Evolutionary conservation across 2,888 invertebrate species (phyloP).

Genomic region (Caenorhabditis macrosperma): DNA sequence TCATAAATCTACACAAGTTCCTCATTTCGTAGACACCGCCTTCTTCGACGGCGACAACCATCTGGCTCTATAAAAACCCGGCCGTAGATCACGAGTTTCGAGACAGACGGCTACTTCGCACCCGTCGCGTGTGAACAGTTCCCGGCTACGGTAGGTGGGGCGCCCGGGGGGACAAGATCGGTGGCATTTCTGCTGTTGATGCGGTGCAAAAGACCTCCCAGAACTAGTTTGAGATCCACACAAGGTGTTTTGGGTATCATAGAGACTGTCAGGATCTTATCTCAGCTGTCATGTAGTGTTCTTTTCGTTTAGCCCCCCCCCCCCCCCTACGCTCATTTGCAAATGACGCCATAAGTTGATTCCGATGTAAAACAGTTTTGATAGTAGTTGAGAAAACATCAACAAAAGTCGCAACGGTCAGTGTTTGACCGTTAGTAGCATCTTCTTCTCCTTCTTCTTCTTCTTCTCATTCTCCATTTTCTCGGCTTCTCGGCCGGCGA

Average conservation of each 20-base stretch:
- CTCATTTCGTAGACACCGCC: conserved; percentile 33
- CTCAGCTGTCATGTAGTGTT: background rate
- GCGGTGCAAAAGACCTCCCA: conserved; percentile 27
- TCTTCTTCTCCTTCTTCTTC: background rate
- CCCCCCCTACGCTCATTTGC: background rate
- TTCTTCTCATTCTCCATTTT: no score
- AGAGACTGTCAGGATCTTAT: conserved; percentile 27
- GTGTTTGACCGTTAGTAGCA: background rate
- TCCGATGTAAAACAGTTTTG: background rate
- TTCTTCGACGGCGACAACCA: conserved; percentile 7
- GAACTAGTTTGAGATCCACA: conserved; percentile 18
- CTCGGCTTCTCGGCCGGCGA: conserved; percentile 2
- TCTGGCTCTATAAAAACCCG: conserved; percentile 6
- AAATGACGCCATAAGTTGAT: background rate
- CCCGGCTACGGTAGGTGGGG: background rate
- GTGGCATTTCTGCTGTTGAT: conserved; percentile 18
- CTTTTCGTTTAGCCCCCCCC: no score
- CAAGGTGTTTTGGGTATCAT: conserved; percentile 22
- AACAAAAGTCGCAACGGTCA: no score
- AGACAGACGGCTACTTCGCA: background rate
- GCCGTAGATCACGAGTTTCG: background rate
- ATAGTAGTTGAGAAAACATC: no score
- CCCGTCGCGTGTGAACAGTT: background rate
- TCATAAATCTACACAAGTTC: conserved; percentile 10
- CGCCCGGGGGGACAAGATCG: background rate